Evolutionary conservation across 1,140 invertebrate genomes (phyloP).

Genomic region (Paracyclopina nana): DNA sequence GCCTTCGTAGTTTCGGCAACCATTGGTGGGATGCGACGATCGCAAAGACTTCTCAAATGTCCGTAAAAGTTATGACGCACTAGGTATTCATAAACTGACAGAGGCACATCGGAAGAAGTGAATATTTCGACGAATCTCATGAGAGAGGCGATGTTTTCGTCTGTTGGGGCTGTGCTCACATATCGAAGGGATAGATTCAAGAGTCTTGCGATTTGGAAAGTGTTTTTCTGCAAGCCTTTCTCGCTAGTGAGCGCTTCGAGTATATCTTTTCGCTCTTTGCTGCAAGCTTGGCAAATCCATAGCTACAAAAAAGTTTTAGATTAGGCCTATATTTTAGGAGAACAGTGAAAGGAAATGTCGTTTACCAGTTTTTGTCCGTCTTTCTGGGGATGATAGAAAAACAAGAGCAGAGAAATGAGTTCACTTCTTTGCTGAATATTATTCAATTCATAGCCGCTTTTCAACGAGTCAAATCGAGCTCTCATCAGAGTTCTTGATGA

Average conservation of each 20-base stretch:
- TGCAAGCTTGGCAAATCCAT: constrained; percentile 22
- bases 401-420: neutral
- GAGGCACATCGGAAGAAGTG: constrained; percentile 31
- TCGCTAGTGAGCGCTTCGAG: constrained; percentile 21
- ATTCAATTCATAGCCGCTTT: neutral
- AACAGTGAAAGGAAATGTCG: too few relatives aligned
- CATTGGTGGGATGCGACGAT: constrained; percentile 45
- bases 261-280: constrained; percentile 24
- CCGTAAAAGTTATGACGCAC: constrained; percentile 40
- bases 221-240: constrained; percentile 25
- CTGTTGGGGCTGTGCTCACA: constrained; percentile 24
- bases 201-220: constrained; percentile 23
- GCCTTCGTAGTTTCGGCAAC: constrained; percentile 42
- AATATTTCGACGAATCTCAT: constrained; percentile 56
- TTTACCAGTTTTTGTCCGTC: too few relatives aligned
- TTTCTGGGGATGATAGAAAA: neutral
- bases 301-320: constrained; percentile 19
- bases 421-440: neutral
- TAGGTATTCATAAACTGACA: constrained; percentile 23
- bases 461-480: neutral
- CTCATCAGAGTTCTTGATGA: neutral
- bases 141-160: constrained; percentile 44
- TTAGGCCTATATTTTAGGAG: too few relatives aligned
- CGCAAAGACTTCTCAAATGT: constrained; percentile 43
- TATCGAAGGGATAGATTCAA: constrained; percentile 17